Conservation (phyloP, 1,140 invertebrate species). For the Cydia fagiglandana region DNA sequence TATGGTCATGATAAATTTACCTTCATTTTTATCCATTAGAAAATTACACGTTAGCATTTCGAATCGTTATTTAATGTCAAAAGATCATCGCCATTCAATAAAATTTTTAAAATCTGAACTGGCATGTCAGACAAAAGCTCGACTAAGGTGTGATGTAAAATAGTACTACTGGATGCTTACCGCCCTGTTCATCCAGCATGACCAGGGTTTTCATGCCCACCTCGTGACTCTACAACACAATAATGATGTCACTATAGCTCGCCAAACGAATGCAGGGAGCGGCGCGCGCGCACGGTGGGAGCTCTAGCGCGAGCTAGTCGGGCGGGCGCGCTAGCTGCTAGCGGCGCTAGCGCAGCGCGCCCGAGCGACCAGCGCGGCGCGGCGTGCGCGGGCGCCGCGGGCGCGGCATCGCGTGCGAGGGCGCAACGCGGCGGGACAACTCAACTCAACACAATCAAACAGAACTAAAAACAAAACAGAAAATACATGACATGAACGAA, state of each 20-base stretch:
- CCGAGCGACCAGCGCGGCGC: conserved; percentile 11
- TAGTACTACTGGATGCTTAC: conserved; percentile 86
- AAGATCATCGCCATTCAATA: conserved; percentile 64
- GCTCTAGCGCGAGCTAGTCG: conserved; percentile 39
- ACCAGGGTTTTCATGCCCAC: conserved; percentile 96
- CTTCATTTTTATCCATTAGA: conserved; percentile 67
- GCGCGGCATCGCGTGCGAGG: conserved; percentile 36
- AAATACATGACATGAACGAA: conserved; percentile 64
- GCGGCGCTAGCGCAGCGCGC: not conserved
- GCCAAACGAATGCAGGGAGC: conserved; percentile 69
- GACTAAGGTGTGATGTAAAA: conserved; percentile 75
- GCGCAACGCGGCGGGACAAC: conserved; percentile 58
- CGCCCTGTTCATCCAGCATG: conserved; percentile 97
- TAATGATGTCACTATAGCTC: conserved; percentile 80
- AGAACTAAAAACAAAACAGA: conserved; percentile 69
- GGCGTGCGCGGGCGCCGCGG: conserved; percentile 16
- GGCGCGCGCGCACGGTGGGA: conserved; percentile 42
- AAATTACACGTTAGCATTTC: conserved; percentile 70
- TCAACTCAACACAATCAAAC: conserved; percentile 70
- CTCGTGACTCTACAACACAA: conserved; percentile 93
- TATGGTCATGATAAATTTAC: conserved; percentile 67
- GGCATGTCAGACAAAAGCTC: conserved; percentile 73
- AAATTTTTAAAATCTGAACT: conserved; percentile 66
- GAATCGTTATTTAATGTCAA: conserved; percentile 60
- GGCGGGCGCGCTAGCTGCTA: not conserved